A percentile compares a stretch with the other conserved stretches of the same genome.
Evolutionary conservation across 2,113 vertebrate species (phyloP).

Genomic region (Alces alces): DNA sequence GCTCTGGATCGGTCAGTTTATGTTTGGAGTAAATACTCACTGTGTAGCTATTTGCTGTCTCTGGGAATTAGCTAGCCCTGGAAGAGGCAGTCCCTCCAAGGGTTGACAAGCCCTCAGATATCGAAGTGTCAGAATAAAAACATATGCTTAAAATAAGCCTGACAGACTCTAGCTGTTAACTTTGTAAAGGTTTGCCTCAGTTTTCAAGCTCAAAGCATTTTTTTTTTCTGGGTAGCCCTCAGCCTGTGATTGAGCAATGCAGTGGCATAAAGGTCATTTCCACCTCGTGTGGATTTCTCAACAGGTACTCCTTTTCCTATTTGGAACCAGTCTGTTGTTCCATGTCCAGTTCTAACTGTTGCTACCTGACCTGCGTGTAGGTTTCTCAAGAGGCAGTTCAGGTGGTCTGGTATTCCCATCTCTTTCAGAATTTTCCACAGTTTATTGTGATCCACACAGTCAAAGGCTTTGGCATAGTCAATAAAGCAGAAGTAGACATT

Average conservation of each 20-base stretch:
- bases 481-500: no score
- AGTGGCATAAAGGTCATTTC: not conserved
- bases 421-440: no score
- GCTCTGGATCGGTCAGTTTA: not conserved
- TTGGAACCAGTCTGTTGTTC: no score
- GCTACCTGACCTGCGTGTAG: accelerated
- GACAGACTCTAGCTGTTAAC: not conserved
- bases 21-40: not conserved
- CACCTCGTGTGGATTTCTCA: not conserved
- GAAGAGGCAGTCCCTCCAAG: not conserved
- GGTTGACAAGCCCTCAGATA: not conserved
- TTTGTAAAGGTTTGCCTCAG: not conserved
- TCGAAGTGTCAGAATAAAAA: not conserved
- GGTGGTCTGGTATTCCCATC: no score
- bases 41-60: not conserved
- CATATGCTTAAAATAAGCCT: not conserved
- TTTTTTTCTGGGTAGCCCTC: not conserved
- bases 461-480: no score
- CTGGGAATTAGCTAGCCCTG: not conserved
- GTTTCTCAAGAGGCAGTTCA: no score
- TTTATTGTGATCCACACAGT: no score
- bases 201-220: not conserved
- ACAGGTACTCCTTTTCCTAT: not conserved
- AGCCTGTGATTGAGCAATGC: not conserved
- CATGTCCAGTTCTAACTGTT: no score